These are phyloP conservation scores for Antitype chi DNA, from an alignment of 2,888 invertebrate species.

Conservation along the genomic window DNA sequence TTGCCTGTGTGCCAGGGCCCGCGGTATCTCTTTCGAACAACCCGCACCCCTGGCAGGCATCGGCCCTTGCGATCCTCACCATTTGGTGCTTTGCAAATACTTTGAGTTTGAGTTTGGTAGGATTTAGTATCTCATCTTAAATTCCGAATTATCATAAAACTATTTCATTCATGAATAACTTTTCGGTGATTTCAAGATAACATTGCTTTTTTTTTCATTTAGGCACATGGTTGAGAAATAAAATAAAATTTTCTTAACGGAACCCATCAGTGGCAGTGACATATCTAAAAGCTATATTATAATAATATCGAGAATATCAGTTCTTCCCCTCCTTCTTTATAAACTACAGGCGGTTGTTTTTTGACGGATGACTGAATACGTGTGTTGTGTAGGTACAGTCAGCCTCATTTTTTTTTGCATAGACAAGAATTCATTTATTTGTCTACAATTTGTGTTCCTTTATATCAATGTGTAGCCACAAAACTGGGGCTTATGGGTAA, in stretches of 20 bases:
- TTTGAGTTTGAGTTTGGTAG: too few relatives aligned
- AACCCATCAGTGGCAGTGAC: constrained; percentile 31
- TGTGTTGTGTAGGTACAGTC: constrained; percentile 1
- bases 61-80: too few relatives aligned
- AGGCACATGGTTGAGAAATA: neutral
- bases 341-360: constrained; percentile 82
- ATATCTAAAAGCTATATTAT: constrained; percentile 43
- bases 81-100: too few relatives aligned
- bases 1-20: too few relatives aligned
- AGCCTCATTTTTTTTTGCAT: neutral
- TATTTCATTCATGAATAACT: neutral
- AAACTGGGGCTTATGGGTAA: too few relatives aligned
- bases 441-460: neutral
- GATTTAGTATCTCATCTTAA: too few relatives aligned
- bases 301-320: constrained; percentile 62
- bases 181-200: neutral
- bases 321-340: constrained; percentile 69
- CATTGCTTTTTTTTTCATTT: neutral
- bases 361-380: constrained; percentile 84
- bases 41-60: too few relatives aligned
- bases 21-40: too few relatives aligned
- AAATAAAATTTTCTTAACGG: constrained; percentile 33
- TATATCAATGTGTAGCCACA: neutral
- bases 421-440: too few relatives aligned
- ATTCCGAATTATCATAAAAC: neutral